Conservation (phyloP, 2,797 vertebrate species). For the Arnoldichthys spilopterus region DNA sequence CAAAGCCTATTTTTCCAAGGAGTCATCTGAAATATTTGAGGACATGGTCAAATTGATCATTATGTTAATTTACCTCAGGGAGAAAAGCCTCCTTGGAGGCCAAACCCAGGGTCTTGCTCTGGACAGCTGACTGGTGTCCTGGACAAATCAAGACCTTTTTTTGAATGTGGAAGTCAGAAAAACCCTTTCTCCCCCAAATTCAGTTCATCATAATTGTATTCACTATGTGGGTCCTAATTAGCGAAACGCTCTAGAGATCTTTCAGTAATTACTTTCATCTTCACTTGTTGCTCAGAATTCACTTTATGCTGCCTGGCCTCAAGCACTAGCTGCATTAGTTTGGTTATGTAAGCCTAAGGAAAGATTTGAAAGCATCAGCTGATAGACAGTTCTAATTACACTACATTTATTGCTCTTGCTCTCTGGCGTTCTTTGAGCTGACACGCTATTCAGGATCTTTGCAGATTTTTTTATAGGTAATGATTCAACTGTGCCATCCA, state of each 20-base stretch:
- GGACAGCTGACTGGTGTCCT: background rate
- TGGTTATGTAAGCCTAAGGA: background rate
- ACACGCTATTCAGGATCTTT: background rate
- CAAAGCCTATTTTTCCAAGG: background rate
- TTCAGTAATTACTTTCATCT: conserved; percentile 1
- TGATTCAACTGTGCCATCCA: background rate
- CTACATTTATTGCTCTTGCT: background rate
- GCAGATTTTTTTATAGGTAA: background rate
- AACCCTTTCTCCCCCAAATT: background rate
- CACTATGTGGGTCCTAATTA: background rate
- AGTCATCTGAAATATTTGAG: background rate
- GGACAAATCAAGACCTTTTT: background rate
- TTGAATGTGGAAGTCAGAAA: no score
- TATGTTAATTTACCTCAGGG: background rate
- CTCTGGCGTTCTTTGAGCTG: background rate
- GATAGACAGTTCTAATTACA: background rate
- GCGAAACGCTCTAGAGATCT: background rate
- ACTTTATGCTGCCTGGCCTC: background rate
- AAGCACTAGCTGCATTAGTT: background rate
- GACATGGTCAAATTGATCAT: background rate
- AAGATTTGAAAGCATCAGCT: background rate
- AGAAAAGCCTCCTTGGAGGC: background rate
- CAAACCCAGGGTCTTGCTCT: background rate
- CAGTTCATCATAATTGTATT: background rate
- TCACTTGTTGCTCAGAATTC: conserved; percentile 1